Evolutionary conservation across 1,140 invertebrate species (phyloP).

Genomic region (Telenomus remus): DNA sequence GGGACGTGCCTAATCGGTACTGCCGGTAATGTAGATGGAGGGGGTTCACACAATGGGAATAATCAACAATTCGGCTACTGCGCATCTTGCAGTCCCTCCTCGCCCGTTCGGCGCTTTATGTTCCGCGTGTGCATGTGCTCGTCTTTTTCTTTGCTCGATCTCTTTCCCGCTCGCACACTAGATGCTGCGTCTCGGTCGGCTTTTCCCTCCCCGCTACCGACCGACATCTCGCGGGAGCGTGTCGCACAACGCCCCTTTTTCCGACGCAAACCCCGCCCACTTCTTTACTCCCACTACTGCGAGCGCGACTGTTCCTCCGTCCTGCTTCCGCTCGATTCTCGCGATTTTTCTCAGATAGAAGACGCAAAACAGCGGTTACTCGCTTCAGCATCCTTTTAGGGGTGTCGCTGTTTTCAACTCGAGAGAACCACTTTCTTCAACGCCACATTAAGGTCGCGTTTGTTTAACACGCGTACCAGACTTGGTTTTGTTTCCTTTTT

Average conservation of each 20-base stretch:
- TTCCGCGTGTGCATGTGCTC: constrained; percentile 17
- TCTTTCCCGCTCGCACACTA: constrained; percentile 13
- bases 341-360: constrained; percentile 35
- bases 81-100: constrained; percentile 51
- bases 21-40: constrained; percentile 17
- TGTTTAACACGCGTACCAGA: background rate
- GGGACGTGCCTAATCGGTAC: constrained; percentile 40
- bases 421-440: constrained; percentile 3
- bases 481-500: background rate
- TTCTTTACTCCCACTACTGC: constrained; percentile 58
- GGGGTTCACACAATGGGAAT: constrained; percentile 66
- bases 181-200: constrained; percentile 30
- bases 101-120: constrained; percentile 28
- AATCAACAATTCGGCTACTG: constrained; percentile 68
- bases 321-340: constrained; percentile 39
- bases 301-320: constrained; percentile 11
- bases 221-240: constrained; percentile 52
- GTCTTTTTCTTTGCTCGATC: constrained; percentile 23
- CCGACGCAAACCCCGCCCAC: constrained; percentile 60
- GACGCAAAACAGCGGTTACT: constrained; percentile 4
- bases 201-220: constrained; percentile 16
- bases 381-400: constrained; percentile 2
- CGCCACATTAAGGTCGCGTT: background rate
- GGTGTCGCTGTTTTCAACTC: constrained; percentile 1
- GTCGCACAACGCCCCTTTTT: constrained; percentile 65